phyloP scores from a whole-genome alignment of 2,888 invertebrate species.

The Norana najaformis region DNA sequence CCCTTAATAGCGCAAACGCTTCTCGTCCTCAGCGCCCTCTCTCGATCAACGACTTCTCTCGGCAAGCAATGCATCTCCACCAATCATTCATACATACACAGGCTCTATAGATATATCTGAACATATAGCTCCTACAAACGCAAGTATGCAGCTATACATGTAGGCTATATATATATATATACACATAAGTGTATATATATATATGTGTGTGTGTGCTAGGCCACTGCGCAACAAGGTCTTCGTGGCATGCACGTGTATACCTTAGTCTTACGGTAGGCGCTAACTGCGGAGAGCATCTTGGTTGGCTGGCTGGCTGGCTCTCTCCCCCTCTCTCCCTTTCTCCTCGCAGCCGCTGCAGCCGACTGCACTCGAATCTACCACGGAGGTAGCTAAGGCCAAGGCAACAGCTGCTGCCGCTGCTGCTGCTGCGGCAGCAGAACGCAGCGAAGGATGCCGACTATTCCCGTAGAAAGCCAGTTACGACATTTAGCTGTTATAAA shows the following conservation, averaged over 20 bases:
- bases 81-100: not conserved
- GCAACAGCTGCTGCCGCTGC: not conserved
- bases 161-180: slow-evolving; percentile 21
- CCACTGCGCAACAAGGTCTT: not conserved
- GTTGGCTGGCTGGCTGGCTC: not conserved
- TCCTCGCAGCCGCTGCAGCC: not conserved
- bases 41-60: not conserved
- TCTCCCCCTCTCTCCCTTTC: not conserved
- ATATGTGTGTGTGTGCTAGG: not conserved
- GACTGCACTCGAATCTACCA: not conserved
- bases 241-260: not conserved
- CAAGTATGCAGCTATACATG: not conserved
- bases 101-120: not conserved
- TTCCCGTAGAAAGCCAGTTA: not conserved
- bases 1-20: not conserved
- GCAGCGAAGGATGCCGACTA: not conserved
- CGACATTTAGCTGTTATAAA: not conserved
- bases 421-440: not conserved
- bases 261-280: not conserved
- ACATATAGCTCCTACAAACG: not conserved
- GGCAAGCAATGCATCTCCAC: not conserved
- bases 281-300: slow-evolving; percentile 5
- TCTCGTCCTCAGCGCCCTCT: not conserved
- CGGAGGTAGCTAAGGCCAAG: not conserved
- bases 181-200: slow-evolving; percentile 16